These are phyloP conservation scores for Colostygia pectinataria DNA, from an alignment of 2,888 invertebrate genomes.

Conservation along the genomic window DNA sequence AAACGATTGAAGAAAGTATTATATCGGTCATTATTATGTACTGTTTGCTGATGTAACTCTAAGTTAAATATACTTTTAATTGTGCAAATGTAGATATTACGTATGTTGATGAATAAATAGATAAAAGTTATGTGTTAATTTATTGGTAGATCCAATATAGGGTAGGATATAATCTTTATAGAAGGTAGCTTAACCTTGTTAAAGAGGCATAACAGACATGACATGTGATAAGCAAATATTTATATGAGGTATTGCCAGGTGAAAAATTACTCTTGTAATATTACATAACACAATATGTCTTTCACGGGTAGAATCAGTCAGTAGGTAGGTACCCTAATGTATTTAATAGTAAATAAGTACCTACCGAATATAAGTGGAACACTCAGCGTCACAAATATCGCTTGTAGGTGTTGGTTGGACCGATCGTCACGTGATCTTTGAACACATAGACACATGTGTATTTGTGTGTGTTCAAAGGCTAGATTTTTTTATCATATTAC, in stretches of 20 bases:
- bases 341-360: too few relatives aligned
- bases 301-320: too few relatives aligned
- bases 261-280: slow-evolving; percentile 8
- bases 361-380: too few relatives aligned
- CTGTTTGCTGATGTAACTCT: slow-evolving; percentile 70
- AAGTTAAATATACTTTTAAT: slow-evolving; percentile 73
- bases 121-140: slow-evolving; percentile 61
- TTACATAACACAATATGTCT: too few relatives aligned
- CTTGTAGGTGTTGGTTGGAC: too few relatives aligned
- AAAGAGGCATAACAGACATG: slow-evolving; percentile 25
- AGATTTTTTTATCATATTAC: too few relatives aligned
- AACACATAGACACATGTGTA: too few relatives aligned
- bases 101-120: slow-evolving; percentile 83
- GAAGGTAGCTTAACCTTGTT: slow-evolving; percentile 30
- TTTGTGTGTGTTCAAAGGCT: too few relatives aligned
- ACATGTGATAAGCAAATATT: slow-evolving; percentile 33
- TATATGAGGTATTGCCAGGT: slow-evolving; percentile 24
- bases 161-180: background rate
- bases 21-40: slow-evolving; percentile 64
- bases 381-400: too few relatives aligned
- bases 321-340: too few relatives aligned
- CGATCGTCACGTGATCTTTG: too few relatives aligned
- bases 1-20: slow-evolving; percentile 65
- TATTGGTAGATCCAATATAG: slow-evolving; percentile 33
- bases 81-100: slow-evolving; percentile 83